Base-by-base conservation (phyloP, 1,140 invertebrate species). In the Mylabris phalerata region DNA sequence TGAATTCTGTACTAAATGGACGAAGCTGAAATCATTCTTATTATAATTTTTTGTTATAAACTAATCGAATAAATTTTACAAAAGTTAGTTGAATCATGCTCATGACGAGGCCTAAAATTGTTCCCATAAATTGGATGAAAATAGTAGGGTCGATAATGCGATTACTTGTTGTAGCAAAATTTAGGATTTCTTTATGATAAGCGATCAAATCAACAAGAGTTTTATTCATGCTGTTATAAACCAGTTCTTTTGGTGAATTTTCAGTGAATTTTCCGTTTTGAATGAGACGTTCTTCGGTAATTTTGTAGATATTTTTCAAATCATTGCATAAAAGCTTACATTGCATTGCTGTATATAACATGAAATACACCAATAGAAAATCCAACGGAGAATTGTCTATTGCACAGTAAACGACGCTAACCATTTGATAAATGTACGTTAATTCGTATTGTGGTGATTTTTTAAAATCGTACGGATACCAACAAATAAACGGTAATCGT, bases 291-390 rank as follows among this genome's bases (percentile, higher is more conserved):
- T 32, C 32, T 32, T 32, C 7, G 4, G 32, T 32, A 32, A 32
- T 32, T 32, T 38, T 5, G 10, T 11, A n/a, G 0, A 52, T 9
- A 26, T 52, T 52, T 43, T 10, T 43, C 11, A 52, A 43, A 44
- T 52, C 26, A 6, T 52, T 43, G 9, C 40, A 52, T 25, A 52
- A 26, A 4, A 52, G n/a, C n/a, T 52, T 43, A 26, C 50, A 52
- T 41, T 42, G 50, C 4, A 25, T 43, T 26, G 40, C 50, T 24
- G 44, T 38, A 43, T 13, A 52, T 11, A 11, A 19, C 3, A 27
- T 52, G n/a, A 52, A 43, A 43, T 40, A 40, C 39, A 41, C 11
- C 1, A 45, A 26, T 11, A 52, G 10, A 43, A 41, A 26, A 44
- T 52, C 50, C 26, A 52, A 9, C 25, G 11, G 27, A 25, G 45